phyloP scores from a whole-genome alignment of 2,888 invertebrate species.

The Tenthredo distinguenda region DNA sequence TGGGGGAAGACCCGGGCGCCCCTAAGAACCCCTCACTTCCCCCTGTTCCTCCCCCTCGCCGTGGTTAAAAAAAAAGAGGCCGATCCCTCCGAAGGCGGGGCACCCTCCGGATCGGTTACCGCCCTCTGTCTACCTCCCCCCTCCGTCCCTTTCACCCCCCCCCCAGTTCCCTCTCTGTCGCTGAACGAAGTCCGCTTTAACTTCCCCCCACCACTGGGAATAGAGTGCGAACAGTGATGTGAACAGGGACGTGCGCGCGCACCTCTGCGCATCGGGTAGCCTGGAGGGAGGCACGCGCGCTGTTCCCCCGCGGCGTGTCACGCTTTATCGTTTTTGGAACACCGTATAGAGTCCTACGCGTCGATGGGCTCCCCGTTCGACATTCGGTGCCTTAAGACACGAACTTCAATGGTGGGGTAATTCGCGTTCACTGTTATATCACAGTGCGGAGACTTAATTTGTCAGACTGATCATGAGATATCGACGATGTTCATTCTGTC shows the following conservation, averaged over 20 bases:
- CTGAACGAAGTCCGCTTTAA: conserved; percentile 63
- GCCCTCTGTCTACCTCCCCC: conserved; percentile 71
- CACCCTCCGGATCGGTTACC: conserved; percentile 66
- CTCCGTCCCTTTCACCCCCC: conserved; percentile 64
- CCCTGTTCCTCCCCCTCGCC: conserved; percentile 61
- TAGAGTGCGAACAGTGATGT: conserved; percentile 61
- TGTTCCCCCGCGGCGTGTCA: conserved; percentile 54
- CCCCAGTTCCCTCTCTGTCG: conserved; percentile 62
- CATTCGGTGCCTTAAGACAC: not conserved
- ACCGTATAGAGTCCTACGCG: not conserved
- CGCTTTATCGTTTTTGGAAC: conserved; percentile 28
- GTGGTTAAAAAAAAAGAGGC: conserved; percentile 72
- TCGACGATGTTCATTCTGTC: not conserved
- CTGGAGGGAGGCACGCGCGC: conserved; percentile 66
- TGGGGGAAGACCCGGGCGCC: conserved; percentile 59
- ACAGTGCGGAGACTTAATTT: not conserved
- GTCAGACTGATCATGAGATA: not conserved
- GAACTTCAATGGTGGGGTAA: conserved; percentile 15
- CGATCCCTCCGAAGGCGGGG: conserved; percentile 69
- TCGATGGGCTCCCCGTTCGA: conserved; percentile 34
- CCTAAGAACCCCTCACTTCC: conserved; percentile 51
- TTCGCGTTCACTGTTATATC: conserved; percentile 5
- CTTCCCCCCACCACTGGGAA: conserved; percentile 62
- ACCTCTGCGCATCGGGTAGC: conserved; percentile 57
- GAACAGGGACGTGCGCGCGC: conserved; percentile 73